Percentiles rank a stretch among this genome's conserved stretches.
phyloP scores from a whole-genome alignment of 1,140 invertebrate genomes.

The Pseudoatta argentina region DNA sequence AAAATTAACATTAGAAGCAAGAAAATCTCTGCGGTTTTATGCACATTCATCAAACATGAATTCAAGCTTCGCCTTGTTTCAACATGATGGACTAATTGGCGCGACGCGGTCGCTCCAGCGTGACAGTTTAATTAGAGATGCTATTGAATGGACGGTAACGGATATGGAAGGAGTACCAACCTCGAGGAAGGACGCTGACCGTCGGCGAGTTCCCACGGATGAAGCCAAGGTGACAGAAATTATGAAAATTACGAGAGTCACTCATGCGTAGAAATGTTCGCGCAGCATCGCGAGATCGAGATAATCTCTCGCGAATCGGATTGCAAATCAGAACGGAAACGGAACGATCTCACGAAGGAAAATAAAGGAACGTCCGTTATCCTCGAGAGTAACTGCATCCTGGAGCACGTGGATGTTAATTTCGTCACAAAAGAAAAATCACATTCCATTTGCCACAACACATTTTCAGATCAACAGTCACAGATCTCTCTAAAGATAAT shows the following conservation, averaged over 20 bases:
- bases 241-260: not conserved
- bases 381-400: not conserved
- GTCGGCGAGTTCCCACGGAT: constrained; percentile 7
- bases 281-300: not conserved
- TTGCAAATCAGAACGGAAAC: not conserved
- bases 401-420: not conserved
- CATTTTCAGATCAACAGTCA: not conserved
- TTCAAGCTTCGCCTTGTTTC: not conserved
- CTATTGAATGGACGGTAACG: not conserved
- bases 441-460: not conserved
- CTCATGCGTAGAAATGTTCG: constrained; percentile 8
- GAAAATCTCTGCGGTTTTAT: not conserved
- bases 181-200: constrained; percentile 25
- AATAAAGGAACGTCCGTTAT: not conserved
- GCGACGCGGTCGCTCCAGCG: not conserved
- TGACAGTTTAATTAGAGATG: constrained; percentile 52
- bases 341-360: not conserved
- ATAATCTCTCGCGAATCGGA: not conserved
- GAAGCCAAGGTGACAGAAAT: constrained; percentile 11
- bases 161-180: constrained; percentile 50
- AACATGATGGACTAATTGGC: constrained; percentile 50
- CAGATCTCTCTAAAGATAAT: not conserved
- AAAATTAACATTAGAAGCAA: not conserved
- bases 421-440: not conserved
- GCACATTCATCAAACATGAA: not conserved